These are phyloP conservation scores for Macropis europaea DNA, from an alignment of 2,888 invertebrate genomes.

Conservation along the genomic window DNA sequence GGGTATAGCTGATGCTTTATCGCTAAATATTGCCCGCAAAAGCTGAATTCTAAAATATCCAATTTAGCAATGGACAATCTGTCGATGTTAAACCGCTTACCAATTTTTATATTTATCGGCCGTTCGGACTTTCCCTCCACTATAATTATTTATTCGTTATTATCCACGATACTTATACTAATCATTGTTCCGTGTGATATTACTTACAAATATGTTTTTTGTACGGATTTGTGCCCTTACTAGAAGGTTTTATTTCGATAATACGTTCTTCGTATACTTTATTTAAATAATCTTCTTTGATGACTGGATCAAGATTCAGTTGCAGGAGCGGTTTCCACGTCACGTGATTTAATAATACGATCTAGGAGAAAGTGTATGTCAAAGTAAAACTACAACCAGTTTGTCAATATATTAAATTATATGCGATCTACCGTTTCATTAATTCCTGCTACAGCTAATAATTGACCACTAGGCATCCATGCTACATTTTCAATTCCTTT, in stretches of 20 bases:
- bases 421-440: slow-evolving; percentile 71
- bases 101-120: slow-evolving; percentile 73
- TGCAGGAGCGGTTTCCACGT: slow-evolving; percentile 74
- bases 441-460: slow-evolving; percentile 73
- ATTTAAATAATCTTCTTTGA: slow-evolving; percentile 70
- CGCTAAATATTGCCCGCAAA: slow-evolving; percentile 73
- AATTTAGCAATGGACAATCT: slow-evolving; percentile 63
- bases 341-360: slow-evolving; percentile 73
- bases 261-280: slow-evolving; percentile 72
- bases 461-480: slow-evolving; percentile 75
- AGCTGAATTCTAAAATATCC: slow-evolving; percentile 74
- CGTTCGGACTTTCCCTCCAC: slow-evolving; percentile 73
- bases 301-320: slow-evolving; percentile 72
- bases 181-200: neutral
- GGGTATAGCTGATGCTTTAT: slow-evolving; percentile 75
- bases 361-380: slow-evolving; percentile 52
- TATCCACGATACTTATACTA: neutral
- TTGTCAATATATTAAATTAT: neutral
- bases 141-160: slow-evolving; percentile 45
- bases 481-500: slow-evolving; percentile 73
- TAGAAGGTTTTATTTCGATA: slow-evolving; percentile 59
- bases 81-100: slow-evolving; percentile 54
- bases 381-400: neutral
- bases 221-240: slow-evolving; percentile 33
- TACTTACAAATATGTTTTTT: slow-evolving; percentile 69